A percentile compares a stretch with the other conserved stretches of the same genome.
Evolutionary conservation across 2,113 vertebrate genomes (phyloP).

Genomic region (Sceloporus tristichus): DNA sequence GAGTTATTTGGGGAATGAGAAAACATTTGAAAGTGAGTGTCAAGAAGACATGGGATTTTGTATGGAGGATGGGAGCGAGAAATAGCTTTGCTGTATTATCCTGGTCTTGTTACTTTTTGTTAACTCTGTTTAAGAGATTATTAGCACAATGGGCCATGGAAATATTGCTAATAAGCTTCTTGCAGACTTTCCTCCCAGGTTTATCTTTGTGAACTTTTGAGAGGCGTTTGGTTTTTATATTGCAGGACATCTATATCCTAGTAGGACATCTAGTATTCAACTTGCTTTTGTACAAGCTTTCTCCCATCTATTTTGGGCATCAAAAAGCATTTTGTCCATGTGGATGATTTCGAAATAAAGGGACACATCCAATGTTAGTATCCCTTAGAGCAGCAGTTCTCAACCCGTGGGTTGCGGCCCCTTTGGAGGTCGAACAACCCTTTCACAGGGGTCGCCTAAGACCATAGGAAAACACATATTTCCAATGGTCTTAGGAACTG

Average conservation of each 20-base stretch:
- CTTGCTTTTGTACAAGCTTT: neutral
- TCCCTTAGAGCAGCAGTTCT: too few relatives aligned
- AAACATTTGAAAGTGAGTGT: neutral
- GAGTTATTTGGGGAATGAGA: neutral
- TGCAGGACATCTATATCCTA: neutral
- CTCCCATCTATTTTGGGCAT: neutral
- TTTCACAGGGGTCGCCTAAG: too few relatives aligned
- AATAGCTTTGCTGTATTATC: neutral
- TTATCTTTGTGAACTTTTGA: neutral
- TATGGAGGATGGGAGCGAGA: neutral
- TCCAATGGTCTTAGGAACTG: too few relatives aligned
- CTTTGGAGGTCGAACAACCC: too few relatives aligned
- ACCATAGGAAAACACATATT: too few relatives aligned
- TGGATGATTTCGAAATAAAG: neutral
- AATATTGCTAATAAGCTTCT: neutral
- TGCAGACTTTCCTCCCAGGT: neutral
- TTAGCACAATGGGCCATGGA: neutral
- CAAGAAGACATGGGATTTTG: neutral
- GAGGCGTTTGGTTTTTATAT: neutral
- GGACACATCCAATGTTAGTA: too few relatives aligned
- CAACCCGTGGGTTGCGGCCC: too few relatives aligned
- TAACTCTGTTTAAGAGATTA: neutral
- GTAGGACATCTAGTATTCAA: neutral
- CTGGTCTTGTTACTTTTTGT: neutral
- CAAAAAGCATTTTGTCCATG: neutral